Percentiles rank a stretch among this genome's conserved stretches.
These are phyloP conservation scores for Ammodytes marinus DNA, from an alignment of 2,113 vertebrate genomes.

Conservation along the genomic window DNA sequence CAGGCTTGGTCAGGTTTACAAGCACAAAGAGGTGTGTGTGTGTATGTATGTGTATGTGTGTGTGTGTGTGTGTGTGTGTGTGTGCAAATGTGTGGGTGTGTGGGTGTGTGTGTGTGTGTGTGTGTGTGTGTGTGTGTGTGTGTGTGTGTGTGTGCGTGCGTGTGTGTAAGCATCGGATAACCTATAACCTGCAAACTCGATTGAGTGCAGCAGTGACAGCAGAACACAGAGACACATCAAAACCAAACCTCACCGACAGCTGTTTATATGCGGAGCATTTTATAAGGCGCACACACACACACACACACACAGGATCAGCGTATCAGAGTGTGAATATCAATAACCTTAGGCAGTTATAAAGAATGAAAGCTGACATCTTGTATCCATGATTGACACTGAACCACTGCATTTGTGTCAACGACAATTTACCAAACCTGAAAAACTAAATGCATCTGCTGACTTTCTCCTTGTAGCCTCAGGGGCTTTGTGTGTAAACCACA, in stretches of 20 bases:
- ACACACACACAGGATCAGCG: constrained; percentile 9
- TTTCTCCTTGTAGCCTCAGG: not conserved
- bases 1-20: constrained; percentile 63
- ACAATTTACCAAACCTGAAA: constrained; percentile 1
- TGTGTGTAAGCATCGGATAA: constrained; percentile 72
- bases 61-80: not conserved
- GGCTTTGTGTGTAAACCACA: not conserved
- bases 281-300: constrained; percentile 26
- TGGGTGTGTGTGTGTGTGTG: constrained; percentile 15
- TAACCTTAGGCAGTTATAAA: constrained; percentile 43
- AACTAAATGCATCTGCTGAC: not conserved
- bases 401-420: not conserved
- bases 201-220: constrained; percentile 59
- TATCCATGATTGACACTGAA: constrained; percentile 18
- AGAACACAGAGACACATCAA: constrained; percentile 61
- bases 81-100: not conserved
- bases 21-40: constrained; percentile 32
- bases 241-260: constrained; percentile 68
- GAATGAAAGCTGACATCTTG: constrained; percentile 37
- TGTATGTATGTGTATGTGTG: no score
- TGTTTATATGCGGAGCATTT: constrained; percentile 63
- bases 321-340: constrained; percentile 72
- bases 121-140: constrained; percentile 40
- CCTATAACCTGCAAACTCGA: constrained; percentile 74
- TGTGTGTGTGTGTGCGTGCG: constrained; percentile 8